phyloP scores from a whole-genome alignment of 2,113 vertebrate species.

The Nycticebus coucang region DNA sequence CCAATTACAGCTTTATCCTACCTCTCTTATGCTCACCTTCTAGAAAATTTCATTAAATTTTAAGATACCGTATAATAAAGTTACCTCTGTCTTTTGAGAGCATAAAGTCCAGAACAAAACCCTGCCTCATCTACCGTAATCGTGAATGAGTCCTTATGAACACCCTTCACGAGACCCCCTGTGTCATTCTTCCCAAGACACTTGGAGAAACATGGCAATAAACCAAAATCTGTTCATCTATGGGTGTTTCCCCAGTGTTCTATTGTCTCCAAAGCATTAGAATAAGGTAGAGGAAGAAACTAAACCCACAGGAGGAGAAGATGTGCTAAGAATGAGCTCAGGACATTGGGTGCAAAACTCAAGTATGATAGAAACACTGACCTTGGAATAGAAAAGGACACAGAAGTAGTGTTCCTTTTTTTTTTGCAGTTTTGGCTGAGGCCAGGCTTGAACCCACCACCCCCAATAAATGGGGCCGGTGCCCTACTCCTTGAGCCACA shows the following conservation, averaged over 20 bases:
- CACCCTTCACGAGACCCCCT: background rate
- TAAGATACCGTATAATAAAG: background rate
- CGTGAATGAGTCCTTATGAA: background rate
- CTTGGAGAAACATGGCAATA: background rate
- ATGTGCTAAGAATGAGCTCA: background rate
- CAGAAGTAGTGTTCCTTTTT: background rate
- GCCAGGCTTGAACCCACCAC: no score
- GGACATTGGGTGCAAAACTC: background rate
- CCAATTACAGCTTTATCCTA: background rate
- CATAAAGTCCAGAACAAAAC: background rate
- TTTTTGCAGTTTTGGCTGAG: no score
- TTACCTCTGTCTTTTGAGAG: background rate
- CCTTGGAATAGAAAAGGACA: background rate
- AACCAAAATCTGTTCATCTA: background rate
- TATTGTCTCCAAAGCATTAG: background rate
- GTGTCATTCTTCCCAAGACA: background rate
- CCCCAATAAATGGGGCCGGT: no score
- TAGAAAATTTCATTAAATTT: background rate
- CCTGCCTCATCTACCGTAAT: background rate
- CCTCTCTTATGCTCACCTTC: background rate
- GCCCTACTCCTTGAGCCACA: no score
- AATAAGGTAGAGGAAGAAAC: background rate
- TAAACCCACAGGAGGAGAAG: background rate
- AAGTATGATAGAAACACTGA: background rate
- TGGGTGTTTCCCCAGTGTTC: background rate